Base-by-base conservation (phyloP, 2,888 invertebrate species). In the Cosmia pyralina region DNA sequence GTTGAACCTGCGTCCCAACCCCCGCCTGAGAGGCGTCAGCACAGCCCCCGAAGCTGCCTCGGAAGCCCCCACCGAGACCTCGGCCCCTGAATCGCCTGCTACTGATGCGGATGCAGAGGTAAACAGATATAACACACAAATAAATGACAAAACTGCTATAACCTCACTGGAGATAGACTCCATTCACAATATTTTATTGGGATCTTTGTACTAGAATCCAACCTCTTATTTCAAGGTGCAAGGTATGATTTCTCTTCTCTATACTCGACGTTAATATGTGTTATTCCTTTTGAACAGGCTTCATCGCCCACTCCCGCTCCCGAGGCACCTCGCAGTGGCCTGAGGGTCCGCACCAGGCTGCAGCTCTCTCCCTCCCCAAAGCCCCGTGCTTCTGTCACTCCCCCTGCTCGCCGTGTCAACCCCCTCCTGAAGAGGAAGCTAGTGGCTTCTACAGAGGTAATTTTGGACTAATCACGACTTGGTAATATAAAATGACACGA, bases 361-460 rank as follows among this genome's bases (percentile, higher is more conserved):
- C 95, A 96, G 72, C 94, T 96, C 50, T 92, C 95, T 4, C 95
- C 96, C 0, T 93, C 94, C 0, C 93, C 95, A 1, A 95, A 94
- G 69, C 96, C 96, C 0, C 95, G 96, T 60, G 95, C 96, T 50
- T 92, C 96, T 3, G 96, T 93, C 19, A 95, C 97, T 0, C 93
- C 96, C n/a, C 95, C 96, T 0, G 86, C 92, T 0, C 94, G 97
- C 11, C 92, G 97, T 15, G 93, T 96, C 28, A 97, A 97, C 90
- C 97, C 97, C 1, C 92, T 97, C 22, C 88, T 97, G 38, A 96
- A 95, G 82, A 95, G 97, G 83, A 96, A 96, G 86, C 92, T 94
- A 80, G 93, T 92, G 77, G 93, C 93, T 72, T 93, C 96, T 77
- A 93, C 95, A 70, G 96, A 96, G 93, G 96, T 95, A 88, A 84